Percentiles rank a stretch among this genome's conserved stretches.
Evolutionary conservation across 2,797 vertebrate genomes (phyloP).

Genomic region (Sebastes ruberrimus): DNA sequence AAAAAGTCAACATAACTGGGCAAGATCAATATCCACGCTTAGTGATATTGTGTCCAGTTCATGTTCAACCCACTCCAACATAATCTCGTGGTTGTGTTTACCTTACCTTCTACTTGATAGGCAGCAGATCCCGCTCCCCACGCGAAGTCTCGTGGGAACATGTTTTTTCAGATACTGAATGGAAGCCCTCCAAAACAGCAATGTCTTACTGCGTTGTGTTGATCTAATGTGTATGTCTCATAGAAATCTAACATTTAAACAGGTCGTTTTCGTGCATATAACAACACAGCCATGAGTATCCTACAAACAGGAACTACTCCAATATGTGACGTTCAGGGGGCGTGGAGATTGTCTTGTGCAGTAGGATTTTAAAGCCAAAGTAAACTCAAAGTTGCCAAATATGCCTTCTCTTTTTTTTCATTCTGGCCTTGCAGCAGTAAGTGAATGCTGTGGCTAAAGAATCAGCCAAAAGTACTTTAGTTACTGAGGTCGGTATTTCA

Average conservation of each 20-base stretch:
- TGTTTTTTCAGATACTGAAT: slow-evolving; percentile 9
- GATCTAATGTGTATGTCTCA: background rate
- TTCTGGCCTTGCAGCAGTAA: rapidly evolving
- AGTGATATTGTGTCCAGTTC: background rate
- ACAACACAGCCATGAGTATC: background rate
- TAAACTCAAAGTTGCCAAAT: background rate
- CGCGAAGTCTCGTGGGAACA: slow-evolving; percentile 87
- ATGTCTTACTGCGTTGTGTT: background rate
- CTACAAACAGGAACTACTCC: background rate
- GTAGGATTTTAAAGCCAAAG: rapidly evolving
- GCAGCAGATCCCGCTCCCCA: slow-evolving; percentile 88
- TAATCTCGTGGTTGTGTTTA: background rate
- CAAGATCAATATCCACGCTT: too few species aligned
- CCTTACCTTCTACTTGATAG: slow-evolving; percentile 90
- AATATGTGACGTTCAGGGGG: slow-evolving; percentile 1
- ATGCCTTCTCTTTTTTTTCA: rapidly evolving
- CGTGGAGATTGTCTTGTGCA: rapidly evolving
- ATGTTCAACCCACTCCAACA: background rate
- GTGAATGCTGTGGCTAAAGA: rapidly evolving
- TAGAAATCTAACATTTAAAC: background rate
- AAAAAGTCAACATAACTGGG: too few species aligned
- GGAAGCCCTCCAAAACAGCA: background rate
- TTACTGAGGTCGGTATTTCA: background rate
- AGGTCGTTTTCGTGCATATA: rapidly evolving
- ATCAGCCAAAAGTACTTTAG: rapidly evolving